phyloP scores from a whole-genome alignment of 2,113 vertebrate genomes.

The Myanophis thanlyinensis region DNA sequence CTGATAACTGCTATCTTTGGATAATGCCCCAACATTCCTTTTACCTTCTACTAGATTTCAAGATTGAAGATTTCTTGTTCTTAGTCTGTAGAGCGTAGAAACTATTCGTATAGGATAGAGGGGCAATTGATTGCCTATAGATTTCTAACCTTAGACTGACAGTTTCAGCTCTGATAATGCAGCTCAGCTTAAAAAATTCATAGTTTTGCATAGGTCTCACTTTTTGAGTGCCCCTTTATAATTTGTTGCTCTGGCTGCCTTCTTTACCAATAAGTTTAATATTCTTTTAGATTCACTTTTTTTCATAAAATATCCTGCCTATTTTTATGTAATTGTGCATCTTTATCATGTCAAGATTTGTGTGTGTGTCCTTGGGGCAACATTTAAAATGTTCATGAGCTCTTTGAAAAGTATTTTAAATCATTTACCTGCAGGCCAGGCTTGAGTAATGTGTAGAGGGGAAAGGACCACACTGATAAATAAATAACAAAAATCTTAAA shows the following conservation, averaged over 20 bases:
- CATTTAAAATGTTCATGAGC: neutral
- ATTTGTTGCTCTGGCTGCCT: neutral
- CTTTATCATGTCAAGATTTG: neutral
- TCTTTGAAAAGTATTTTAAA: neutral
- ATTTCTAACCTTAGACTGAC: neutral
- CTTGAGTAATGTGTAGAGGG: neutral
- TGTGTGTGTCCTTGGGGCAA: neutral
- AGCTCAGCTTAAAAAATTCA: neutral
- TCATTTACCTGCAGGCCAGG: neutral
- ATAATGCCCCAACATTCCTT: neutral
- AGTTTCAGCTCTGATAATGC: neutral
- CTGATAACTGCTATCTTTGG: neutral
- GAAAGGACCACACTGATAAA: neutral
- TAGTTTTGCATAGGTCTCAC: neutral
- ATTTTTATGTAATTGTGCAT: neutral
- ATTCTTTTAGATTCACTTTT: neutral
- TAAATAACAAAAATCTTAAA: too few species aligned
- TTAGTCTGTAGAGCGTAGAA: neutral
- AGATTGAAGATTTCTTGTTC: neutral
- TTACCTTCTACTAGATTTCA: neutral
- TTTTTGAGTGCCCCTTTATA: neutral
- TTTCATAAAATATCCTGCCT: neutral
- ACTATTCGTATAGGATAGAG: neutral
- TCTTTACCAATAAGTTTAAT: neutral
- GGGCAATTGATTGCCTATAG: neutral